Evolutionary conservation across 2,797 vertebrate species (phyloP), one percentile per base, ranked within the genome.

Genomic region (Argentina silus): DNA sequence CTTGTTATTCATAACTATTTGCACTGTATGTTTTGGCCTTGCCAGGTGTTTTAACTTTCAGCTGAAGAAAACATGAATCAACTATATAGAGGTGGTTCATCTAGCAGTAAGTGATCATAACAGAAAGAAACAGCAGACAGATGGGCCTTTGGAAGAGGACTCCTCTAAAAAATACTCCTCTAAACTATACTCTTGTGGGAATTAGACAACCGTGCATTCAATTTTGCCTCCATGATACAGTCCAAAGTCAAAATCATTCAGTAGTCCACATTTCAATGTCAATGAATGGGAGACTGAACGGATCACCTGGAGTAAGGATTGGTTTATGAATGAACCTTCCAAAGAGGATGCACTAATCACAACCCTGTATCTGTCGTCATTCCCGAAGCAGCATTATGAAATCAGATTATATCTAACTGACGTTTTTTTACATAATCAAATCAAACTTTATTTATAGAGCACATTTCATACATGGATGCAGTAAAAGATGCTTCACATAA

Each of bases 321-420:
- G 63, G 82, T 85, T 92, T 92, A 91, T 93, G 92, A 92, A 93
- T 91, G 90, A 92, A 89, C 73, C 73, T n/a, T 81, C 45, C 76
- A 73, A 67, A 73, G 75, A 83, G 78, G 79, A 67, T 79, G 82
- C 73, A 43, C 59, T 23, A 74, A 64, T 67, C 45, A 55, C 69
- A 67, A 85, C 78, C 83, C 82, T 82, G 83, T 77, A 56, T 81
- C 67, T 77, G 62, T 11, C 2, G 3, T 53, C 23, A 45, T 60
- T 21, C 81, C 75, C 70, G 44, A 68, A 81, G 65, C 57, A 53
- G 51, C 74, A 73, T 74, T n/a, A 17, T 43, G 19, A 51, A 7
- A 23, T 14, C 11, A 69, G 7, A 17, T 14, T 11, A 11, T 55
- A 56, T 56, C 9, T 36, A 36, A 36, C 27, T 36, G 27, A 36